Evolutionary conservation across 2,113 vertebrate genomes (phyloP).

Genomic region (Neotoma lepida): DNA sequence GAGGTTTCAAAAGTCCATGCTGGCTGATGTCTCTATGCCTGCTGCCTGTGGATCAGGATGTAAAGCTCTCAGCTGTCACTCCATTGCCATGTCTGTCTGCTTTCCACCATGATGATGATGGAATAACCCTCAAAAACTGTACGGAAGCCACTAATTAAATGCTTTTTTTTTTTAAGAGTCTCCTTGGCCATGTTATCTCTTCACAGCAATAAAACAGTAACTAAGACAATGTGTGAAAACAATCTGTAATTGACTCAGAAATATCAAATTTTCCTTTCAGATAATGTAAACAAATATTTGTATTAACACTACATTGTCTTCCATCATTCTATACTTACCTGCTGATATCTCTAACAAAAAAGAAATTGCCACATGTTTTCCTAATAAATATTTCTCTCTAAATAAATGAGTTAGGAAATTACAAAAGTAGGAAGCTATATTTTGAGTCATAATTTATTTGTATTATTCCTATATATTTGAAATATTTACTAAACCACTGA

Average conservation of each 20-base stretch:
- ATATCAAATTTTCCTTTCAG: background rate
- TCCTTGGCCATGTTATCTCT: background rate
- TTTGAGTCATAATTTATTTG: conserved; percentile 20
- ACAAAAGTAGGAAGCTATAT: background rate
- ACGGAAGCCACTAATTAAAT: background rate
- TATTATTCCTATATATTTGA: background rate
- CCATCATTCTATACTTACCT: background rate
- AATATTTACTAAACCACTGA: conserved; percentile 4
- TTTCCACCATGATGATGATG: background rate
- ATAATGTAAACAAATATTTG: background rate
- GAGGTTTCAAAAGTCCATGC: background rate
- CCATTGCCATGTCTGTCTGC: background rate
- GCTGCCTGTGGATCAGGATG: background rate
- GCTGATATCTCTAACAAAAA: background rate
- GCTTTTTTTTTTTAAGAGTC: background rate
- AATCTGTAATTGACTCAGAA: background rate
- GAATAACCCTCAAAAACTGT: background rate
- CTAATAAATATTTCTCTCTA: background rate
- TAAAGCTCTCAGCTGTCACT: background rate
- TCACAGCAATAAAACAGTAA: background rate
- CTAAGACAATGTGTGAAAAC: background rate
- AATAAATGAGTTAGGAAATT: background rate
- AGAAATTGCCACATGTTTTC: background rate
- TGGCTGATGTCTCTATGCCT: background rate
- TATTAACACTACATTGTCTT: background rate